A percentile compares a stretch with the other conserved stretches of the same genome.
phyloP scores from a whole-genome alignment of 2,888 invertebrate genomes.

The Morinoia aosen region DNA sequence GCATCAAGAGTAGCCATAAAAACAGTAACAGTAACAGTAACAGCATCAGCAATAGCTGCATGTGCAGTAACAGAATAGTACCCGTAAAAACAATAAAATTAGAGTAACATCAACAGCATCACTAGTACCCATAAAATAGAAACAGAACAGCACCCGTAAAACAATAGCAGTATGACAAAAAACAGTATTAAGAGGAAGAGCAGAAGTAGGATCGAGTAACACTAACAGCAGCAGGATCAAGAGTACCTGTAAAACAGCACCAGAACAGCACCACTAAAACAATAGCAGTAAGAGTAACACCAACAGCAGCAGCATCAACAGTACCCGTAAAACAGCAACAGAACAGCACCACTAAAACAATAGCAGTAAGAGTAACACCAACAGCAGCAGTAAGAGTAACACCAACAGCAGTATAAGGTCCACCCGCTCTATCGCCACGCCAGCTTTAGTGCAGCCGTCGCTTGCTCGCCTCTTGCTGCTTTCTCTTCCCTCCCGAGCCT shows the following conservation, averaged over 20 bases:
- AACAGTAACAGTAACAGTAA: not conserved
- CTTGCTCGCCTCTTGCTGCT: not conserved
- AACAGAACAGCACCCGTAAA: too few species aligned
- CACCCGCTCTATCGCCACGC: constrained; percentile 15
- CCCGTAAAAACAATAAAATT: not conserved
- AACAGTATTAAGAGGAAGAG: not conserved
- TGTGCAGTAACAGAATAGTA: not conserved
- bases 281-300: not conserved
- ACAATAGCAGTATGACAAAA: not conserved
- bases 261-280: not conserved
- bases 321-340: not conserved
- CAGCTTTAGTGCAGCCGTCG: constrained; percentile 1
- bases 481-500: not conserved
- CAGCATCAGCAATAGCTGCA: not conserved
- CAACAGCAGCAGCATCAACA: not conserved
- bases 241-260: not conserved
- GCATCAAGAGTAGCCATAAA: not conserved
- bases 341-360: not conserved
- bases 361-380: not conserved
- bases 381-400: not conserved
- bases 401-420: not conserved
- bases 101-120: not conserved
- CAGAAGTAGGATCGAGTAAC: not conserved
- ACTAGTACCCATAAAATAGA: too few species aligned
- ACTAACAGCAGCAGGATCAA: not conserved